Percentiles rank a stretch among this genome's conserved stretches.
phyloP scores from a whole-genome alignment of 2,113 vertebrate genomes.

The Heliornis fulica region DNA sequence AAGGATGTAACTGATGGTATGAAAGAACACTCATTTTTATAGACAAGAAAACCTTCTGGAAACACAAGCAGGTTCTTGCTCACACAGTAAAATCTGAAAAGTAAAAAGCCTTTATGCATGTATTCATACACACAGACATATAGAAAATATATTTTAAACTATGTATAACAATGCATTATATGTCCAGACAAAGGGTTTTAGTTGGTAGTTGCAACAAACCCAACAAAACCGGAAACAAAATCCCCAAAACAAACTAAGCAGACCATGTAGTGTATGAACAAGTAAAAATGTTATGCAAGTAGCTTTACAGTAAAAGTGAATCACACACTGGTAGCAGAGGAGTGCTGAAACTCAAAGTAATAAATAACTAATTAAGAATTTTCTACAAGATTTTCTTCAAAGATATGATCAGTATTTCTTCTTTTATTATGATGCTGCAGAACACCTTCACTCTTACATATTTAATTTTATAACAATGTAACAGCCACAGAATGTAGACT shows the following conservation, averaged over 20 bases:
- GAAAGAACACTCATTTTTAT: slow-evolving; percentile 49
- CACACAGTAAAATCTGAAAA: slow-evolving; percentile 36
- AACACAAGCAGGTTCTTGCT: slow-evolving; percentile 55
- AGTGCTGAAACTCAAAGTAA: slow-evolving; percentile 66
- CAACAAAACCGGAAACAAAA: background rate
- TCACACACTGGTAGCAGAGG: slow-evolving; percentile 57
- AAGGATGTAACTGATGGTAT: slow-evolving; percentile 13
- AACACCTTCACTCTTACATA: slow-evolving; percentile 57
- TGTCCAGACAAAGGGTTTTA: slow-evolving; percentile 59
- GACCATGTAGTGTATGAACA: slow-evolving; percentile 34
- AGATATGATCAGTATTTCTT: slow-evolving; percentile 56
- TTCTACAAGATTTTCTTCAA: slow-evolving; percentile 73
- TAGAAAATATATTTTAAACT: background rate
- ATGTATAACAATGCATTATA: slow-evolving; percentile 2
- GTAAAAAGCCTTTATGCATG: background rate
- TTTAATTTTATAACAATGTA: slow-evolving; percentile 60
- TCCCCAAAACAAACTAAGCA: slow-evolving; percentile 10
- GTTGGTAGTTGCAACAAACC: slow-evolving; percentile 50
- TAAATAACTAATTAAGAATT: slow-evolving; percentile 79
- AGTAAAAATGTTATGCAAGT: slow-evolving; percentile 62
- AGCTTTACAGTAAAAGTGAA: slow-evolving; percentile 54
- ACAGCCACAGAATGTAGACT: slow-evolving; percentile 59
- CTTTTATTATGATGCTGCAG: slow-evolving; percentile 52
- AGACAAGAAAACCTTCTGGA: slow-evolving; percentile 68
- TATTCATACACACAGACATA: background rate